phyloP scores from a whole-genome alignment of 2,888 invertebrate species.

The Busseola fusca region DNA sequence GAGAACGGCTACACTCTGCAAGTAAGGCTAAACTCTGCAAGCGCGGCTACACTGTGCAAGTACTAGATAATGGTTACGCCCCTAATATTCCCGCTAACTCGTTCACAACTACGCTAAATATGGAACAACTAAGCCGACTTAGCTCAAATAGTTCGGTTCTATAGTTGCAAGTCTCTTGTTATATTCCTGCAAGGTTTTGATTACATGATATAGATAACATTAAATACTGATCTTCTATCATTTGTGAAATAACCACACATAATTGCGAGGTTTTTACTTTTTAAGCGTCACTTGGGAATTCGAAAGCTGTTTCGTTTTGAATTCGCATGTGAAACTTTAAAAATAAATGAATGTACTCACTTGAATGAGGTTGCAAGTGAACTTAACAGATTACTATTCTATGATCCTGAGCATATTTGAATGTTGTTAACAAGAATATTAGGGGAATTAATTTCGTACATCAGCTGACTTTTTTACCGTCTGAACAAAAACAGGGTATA shows the following conservation, averaged over 20 bases:
- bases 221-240: not conserved
- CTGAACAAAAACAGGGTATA: not conserved
- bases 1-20: constrained; percentile 9
- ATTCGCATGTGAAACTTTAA: not conserved
- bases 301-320: not conserved
- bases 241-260: not conserved
- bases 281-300: not conserved
- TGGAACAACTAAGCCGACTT: constrained; percentile 15
- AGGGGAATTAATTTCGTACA: not conserved
- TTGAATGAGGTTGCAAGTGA: not conserved
- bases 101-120: constrained; percentile 31
- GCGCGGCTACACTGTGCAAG: constrained; percentile 17
- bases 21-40: constrained; percentile 23
- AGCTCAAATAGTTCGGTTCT: constrained; percentile 25
- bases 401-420: not conserved
- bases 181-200: constrained; percentile 1
- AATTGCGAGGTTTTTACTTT: not conserved
- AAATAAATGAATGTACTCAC: not conserved
- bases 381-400: not conserved
- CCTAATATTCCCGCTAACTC: constrained; percentile 38
- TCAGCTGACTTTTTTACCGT: not conserved
- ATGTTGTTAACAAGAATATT: constrained; percentile 31
- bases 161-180: constrained; percentile 7
- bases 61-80: constrained; percentile 25
- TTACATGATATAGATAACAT: not conserved